Base-by-base conservation (phyloP, 2,113 vertebrate genomes). In the Choloepus hoffmanni region DNA sequence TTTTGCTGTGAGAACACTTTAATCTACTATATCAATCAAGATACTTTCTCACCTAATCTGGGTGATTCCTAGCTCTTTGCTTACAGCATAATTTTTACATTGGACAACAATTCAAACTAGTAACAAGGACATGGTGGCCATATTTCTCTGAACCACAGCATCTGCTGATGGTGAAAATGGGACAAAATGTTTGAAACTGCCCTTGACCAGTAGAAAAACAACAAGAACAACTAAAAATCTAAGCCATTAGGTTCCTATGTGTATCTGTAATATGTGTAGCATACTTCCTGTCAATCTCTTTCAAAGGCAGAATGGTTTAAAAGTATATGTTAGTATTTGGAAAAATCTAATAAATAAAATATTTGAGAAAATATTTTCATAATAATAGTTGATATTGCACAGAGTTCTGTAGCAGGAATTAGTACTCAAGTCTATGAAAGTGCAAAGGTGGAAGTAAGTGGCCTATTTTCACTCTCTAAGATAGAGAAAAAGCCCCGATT, bases 151-250 rank as follows among this genome's bases (percentile, higher is more conserved):
- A 74, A 82, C 30, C 26, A 65, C 19, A 78, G 7, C 19, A 18
- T 78, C 3, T 72, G 55, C 43, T 89, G 40, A 79, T 89, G 16
- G 55, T 92, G 63, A 89, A 58, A 74, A 68, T 74, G 48, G 21
- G 90, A 50, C 7, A 55, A 92, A 76, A 40, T 76, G 83, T 88
- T 95, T 95, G 60, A 78, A 92, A 82, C 87, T 84, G 15, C 0
- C 15, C 40, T 33, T 67, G 33, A 82, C 28, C 53, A 53, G 50
- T 12, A 53, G 13, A 53, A 11, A 70, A 83, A 88, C 50, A 8
- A 40, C 45, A 65, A 67, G 10, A 62, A 24, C 60, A 62, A 62
- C 24, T 26, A 63, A 50, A 82, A 33, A 63, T 19, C 28, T 72
- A 89, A 89, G 53, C 28, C 7, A 48, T 63, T 79, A 18, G 3